These are phyloP conservation scores for Gryllus bimaculatus DNA, from an alignment of 1,140 invertebrate species.

Conservation along the genomic window DNA sequence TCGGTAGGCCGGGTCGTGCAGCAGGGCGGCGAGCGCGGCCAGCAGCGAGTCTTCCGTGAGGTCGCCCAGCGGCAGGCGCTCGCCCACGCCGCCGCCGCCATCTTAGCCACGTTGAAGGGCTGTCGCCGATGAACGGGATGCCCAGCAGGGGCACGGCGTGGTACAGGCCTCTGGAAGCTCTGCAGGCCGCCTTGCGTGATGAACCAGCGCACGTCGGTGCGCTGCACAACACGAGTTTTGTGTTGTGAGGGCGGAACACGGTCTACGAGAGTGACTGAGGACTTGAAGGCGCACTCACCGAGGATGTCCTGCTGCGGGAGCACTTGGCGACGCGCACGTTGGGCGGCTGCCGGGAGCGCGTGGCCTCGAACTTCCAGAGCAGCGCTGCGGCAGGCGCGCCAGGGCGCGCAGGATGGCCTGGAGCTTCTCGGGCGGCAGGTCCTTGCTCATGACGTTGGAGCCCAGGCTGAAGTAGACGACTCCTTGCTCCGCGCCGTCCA, in stretches of 20 bases:
- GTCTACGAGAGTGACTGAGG: not conserved
- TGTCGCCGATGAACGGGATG: conserved; percentile 26
- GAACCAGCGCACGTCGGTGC: conserved; percentile 32
- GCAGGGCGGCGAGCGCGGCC: not conserved
- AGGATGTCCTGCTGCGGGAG: too few relatives aligned
- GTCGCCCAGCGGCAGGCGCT: not conserved
- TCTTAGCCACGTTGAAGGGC: not conserved
- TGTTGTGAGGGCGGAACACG: not conserved
- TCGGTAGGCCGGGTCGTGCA: not conserved
- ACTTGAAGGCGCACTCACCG: too few relatives aligned
- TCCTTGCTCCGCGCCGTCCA: too few relatives aligned
- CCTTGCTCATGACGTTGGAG: too few relatives aligned
- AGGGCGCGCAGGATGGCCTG: too few relatives aligned
- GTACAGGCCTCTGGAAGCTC: conserved; percentile 32
- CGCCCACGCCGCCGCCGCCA: not conserved
- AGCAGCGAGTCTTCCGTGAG: not conserved
- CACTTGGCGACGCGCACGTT: too few relatives aligned
- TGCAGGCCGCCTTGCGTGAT: conserved; percentile 37
- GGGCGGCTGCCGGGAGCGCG: too few relatives aligned
- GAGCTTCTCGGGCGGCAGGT: too few relatives aligned
- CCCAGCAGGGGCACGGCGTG: conserved; percentile 33
- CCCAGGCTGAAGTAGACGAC: too few relatives aligned
- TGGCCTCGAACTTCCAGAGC: too few relatives aligned
- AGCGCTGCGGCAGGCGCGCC: too few relatives aligned
- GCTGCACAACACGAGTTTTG: conserved; percentile 19